Evolutionary conservation across 2,113 vertebrate species (phyloP).

Genomic region (Siniperca knerii): DNA sequence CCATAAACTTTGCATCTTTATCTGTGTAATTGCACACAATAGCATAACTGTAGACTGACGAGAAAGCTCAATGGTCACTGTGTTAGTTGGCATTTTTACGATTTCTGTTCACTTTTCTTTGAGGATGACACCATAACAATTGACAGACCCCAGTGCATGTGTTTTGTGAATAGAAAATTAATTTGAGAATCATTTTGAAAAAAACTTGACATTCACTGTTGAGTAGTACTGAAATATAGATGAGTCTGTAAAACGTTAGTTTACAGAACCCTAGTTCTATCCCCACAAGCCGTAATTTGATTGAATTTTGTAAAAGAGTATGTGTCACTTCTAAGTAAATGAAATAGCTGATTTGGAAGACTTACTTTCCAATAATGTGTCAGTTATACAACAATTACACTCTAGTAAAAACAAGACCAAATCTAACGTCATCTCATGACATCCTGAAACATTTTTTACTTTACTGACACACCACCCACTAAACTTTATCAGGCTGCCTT

Average conservation of each 20-base stretch:
- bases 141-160: neutral
- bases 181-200: neutral
- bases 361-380: neutral
- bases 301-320: neutral
- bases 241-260: slow-evolving; percentile 3
- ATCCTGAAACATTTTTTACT: slow-evolving; percentile 30
- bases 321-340: slow-evolving; percentile 5
- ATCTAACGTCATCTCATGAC: slow-evolving; percentile 9
- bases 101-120: slow-evolving; percentile 38
- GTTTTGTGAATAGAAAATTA: neutral
- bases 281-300: neutral
- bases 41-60: slow-evolving; percentile 51
- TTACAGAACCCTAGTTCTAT: neutral
- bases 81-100: slow-evolving; percentile 37
- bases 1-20: slow-evolving; percentile 79
- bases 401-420: slow-evolving; percentile 10
- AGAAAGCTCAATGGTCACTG: slow-evolving; percentile 71
- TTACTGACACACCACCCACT: slow-evolving; percentile 18
- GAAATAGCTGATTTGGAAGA: neutral
- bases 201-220: slow-evolving; percentile 23
- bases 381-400: neutral
- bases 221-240: slow-evolving; percentile 23
- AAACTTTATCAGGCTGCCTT: slow-evolving; percentile 67
- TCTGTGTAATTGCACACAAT: slow-evolving; percentile 67
- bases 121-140: neutral